Evolutionary conservation across 1,140 invertebrate species (phyloP).

Genomic region (Piezodorus guildinii): DNA sequence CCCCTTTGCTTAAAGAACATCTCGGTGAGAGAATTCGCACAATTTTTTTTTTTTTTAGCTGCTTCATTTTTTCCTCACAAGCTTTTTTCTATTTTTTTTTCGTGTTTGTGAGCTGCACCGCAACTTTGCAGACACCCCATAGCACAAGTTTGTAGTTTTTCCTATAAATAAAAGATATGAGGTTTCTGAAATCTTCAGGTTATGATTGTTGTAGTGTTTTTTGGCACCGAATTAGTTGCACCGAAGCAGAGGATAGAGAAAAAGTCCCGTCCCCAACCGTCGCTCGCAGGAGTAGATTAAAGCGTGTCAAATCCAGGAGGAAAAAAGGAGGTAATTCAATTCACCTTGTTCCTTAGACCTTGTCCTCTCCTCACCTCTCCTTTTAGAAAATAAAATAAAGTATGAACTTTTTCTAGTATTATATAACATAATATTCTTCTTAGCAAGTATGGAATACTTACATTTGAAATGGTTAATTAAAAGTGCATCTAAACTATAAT

Average conservation of each 20-base stretch:
- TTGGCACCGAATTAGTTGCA: not conserved
- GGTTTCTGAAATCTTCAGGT: not conserved
- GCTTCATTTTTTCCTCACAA: not conserved
- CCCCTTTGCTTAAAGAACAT: not conserved
- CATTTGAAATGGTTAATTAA: too few species aligned
- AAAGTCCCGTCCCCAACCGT: not conserved
- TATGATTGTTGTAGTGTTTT: not conserved
- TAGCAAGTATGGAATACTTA: too few species aligned
- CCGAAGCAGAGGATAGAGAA: not conserved
- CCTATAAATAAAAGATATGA: not conserved
- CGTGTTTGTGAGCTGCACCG: not conserved
- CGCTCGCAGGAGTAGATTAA: slow-evolving; percentile 3
- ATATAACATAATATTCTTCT: too few species aligned
- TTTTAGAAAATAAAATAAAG: too few species aligned
- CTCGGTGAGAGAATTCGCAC: not conserved
- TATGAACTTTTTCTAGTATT: too few species aligned
- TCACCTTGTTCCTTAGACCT: not conserved
- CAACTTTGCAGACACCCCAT: too few species aligned
- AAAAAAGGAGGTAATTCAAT: slow-evolving; percentile 11
- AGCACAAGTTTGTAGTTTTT: too few species aligned
- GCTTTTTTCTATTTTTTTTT: not conserved
- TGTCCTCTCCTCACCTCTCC: not conserved
- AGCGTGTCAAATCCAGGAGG: slow-evolving; percentile 10
- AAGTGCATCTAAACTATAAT: too few species aligned
- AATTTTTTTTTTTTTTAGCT: too few species aligned